Evolutionary conservation across 2,888 invertebrate species (phyloP).

Genomic region (Antitype chi): DNA sequence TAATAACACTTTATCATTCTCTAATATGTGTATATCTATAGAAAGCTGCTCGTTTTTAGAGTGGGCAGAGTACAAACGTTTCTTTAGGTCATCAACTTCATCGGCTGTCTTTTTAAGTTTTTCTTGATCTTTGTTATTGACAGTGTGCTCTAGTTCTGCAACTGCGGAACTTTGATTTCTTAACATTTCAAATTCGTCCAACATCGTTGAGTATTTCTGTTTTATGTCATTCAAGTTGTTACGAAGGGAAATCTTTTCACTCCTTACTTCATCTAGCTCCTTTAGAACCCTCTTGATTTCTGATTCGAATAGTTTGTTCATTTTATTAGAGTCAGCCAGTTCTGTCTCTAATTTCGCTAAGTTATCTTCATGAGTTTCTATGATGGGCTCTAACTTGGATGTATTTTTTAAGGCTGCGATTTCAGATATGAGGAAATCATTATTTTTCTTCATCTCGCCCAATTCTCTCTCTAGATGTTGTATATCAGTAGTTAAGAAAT

Average conservation of each 20-base stretch:
- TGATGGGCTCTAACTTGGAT: slow-evolving; percentile 93
- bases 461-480: slow-evolving; percentile 91
- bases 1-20: slow-evolving; percentile 88
- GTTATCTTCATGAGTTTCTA: slow-evolving; percentile 93
- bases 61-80: slow-evolving; percentile 78
- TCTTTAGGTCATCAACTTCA: slow-evolving; percentile 85
- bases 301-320: slow-evolving; percentile 91
- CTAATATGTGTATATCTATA: slow-evolving; percentile 88
- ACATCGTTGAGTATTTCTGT: slow-evolving; percentile 89
- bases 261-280: slow-evolving; percentile 86
- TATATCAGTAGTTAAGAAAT: slow-evolving; percentile 86
- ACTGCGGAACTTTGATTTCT: slow-evolving; percentile 87
- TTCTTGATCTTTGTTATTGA: slow-evolving; percentile 75
- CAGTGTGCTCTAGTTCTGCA: slow-evolving; percentile 85
- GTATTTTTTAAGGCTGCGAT: slow-evolving; percentile 91
- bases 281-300: slow-evolving; percentile 91
- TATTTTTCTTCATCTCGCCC: slow-evolving; percentile 93
- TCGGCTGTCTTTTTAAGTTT: slow-evolving; percentile 77
- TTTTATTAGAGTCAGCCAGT: slow-evolving; percentile 91
- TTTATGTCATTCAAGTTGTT: slow-evolving; percentile 89
- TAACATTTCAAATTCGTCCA: slow-evolving; percentile 83
- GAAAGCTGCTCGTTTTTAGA: slow-evolving; percentile 87
- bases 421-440: slow-evolving; percentile 92
- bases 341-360: slow-evolving; percentile 92
- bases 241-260: slow-evolving; percentile 86